Evolutionary conservation across 1,140 invertebrate genomes (phyloP), one percentile per base, ranked within the genome.

Genomic region (Lutraria rhynchaena): DNA sequence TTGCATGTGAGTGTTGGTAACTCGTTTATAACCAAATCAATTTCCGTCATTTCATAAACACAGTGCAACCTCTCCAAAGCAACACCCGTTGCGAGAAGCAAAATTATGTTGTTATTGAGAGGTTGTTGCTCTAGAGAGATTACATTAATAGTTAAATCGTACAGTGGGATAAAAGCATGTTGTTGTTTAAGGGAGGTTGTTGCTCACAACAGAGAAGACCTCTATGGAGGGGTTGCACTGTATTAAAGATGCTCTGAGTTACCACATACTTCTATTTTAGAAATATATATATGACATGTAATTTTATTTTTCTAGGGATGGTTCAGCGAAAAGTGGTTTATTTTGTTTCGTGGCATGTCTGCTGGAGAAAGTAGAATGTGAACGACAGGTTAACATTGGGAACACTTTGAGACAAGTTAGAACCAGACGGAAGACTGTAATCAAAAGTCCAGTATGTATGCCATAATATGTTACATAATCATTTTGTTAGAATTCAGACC

Each of bases 231-330:
- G n/a, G n/a, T 27, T 60, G 4, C 27, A 29, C 24, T 3, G 24
- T 60, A 5, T 60, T 60, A 19, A 60, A 4, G 7, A 22, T 60
- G 24, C 22, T 27, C 22, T 4, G 15, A 31, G 58, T 9, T 7
- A 9, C 58, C 3, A 29, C 9, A 17, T 60, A 5, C 31, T 4
- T 7, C 31, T 31, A 29, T 3, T 31, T 60, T 29, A 17, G 2
- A 60, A 29, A 11, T 27, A 7, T 19, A 31, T 60, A 27, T 29
- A 13, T 57, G 9, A 13, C 55, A 57, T 57, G 7, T 29, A 5
- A 31, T 22, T 9, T 60, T 60, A 5, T n/a, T 63, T 35, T 63
- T 63, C 1, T 35, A 63, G 60, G n/a, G 37, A 63, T 29, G 60
- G 29, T 29, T 22, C 24, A 15, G 31, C 33, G 60, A 41, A 35